A percentile compares a stretch with the other conserved stretches of the same genome.
phyloP scores from a whole-genome alignment of 2,113 vertebrate species.

The human (Homo sapiens) region DNA sequence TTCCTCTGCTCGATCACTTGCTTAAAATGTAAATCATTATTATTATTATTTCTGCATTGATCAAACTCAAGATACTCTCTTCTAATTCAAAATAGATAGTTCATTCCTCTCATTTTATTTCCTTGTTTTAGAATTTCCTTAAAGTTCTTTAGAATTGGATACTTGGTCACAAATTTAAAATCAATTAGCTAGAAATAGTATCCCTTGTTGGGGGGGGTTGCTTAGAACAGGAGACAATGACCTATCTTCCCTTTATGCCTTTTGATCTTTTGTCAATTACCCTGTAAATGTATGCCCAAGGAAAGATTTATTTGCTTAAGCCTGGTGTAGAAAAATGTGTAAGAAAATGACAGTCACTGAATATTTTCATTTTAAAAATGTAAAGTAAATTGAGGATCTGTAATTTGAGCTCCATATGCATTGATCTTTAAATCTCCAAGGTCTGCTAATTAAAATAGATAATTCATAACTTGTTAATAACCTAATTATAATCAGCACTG shows the following conservation, averaged over 20 bases:
- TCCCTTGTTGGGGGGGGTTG: accelerated
- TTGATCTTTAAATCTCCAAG: background rate
- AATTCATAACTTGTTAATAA: constrained; percentile 30
- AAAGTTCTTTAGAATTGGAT: background rate
- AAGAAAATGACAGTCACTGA: background rate
- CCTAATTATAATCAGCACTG: background rate
- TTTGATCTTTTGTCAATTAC: background rate
- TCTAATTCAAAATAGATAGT: background rate
- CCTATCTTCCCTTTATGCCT: background rate
- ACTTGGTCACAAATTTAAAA: background rate
- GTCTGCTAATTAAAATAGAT: constrained; percentile 20
- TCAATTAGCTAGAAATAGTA: background rate
- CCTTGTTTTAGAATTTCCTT: background rate
- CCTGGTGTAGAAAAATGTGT: background rate
- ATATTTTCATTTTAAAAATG: background rate
- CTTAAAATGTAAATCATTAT: background rate
- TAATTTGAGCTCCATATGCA: background rate
- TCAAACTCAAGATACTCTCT: background rate
- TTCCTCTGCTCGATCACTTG: background rate
- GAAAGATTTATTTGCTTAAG: background rate
- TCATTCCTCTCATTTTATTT: background rate
- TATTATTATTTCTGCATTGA: background rate
- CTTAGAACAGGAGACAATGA: background rate
- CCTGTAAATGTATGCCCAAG: accelerated
- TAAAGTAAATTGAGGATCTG: constrained; percentile 34